Evolutionary conservation across 2,113 vertebrate species (phyloP).

Genomic region (Psittacus erithacus): DNA sequence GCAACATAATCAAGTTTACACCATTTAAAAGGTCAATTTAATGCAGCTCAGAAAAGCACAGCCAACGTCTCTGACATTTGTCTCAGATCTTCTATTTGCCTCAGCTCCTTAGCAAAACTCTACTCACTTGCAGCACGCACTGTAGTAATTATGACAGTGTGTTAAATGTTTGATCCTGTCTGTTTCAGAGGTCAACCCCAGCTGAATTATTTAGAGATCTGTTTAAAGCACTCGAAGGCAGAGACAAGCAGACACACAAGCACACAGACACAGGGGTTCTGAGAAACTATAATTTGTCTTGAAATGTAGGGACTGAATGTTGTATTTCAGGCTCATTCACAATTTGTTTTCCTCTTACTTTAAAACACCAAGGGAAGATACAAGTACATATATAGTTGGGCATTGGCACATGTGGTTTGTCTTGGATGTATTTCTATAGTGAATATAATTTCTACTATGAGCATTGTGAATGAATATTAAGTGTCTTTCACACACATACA

Average conservation of each 20-base stretch:
- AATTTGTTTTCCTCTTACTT: not conserved
- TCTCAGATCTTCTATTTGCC: not conserved
- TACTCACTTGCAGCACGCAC: not conserved
- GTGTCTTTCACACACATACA: not conserved
- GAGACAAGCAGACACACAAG: not conserved
- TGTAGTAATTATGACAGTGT: not conserved
- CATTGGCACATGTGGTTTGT: not conserved
- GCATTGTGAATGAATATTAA: not conserved
- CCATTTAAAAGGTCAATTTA: slow-evolving; percentile 55
- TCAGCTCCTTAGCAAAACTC: not conserved
- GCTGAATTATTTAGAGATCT: not conserved
- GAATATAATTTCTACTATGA: not conserved
- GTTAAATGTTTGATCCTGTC: slow-evolving; percentile 7
- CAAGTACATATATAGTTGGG: not conserved
- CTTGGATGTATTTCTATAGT: not conserved
- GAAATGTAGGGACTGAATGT: not conserved
- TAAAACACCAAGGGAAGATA: not conserved
- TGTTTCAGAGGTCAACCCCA: not conserved
- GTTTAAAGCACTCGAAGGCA: not conserved
- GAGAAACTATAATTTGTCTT: not conserved
- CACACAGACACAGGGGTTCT: not conserved
- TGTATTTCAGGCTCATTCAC: not conserved
- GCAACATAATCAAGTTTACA: slow-evolving; percentile 53
- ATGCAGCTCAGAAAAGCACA: slow-evolving; percentile 17
- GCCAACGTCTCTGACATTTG: not conserved